Evolutionary conservation across 2,797 vertebrate species (phyloP), one percentile per base, ranked within the genome.

Genomic region (Varecia variegata): DNA sequence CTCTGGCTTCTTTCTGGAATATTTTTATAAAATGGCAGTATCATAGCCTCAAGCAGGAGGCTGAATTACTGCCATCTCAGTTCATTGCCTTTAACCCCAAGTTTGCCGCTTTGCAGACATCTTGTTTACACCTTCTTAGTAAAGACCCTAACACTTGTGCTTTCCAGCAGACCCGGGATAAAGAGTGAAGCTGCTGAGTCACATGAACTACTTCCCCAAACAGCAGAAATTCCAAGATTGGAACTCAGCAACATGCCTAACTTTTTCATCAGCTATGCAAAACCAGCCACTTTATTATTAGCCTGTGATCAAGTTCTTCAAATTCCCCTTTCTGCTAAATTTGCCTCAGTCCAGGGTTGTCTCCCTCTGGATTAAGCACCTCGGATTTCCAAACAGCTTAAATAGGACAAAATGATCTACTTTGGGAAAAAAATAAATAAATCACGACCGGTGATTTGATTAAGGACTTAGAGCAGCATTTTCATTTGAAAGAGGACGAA

Each of bases 1-100:
- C 93, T 97, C 88, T 94, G 88, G 95, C 88, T 97, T 96, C 86
- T 92, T 96, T 92, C 97, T 88, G 25, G 30, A 73, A 94, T 77
- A 86, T 94, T 94, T 96, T 94, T 68, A 79, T 96, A 80, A 94
- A 94, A 87, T 23, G 10, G 76, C 58, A 90, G 96, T 97, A 97
- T 97, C 97, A 20, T 97, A 84, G 95, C 95, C 97, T 54, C 80
- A 89, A 95, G 96, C 92, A 79, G 60, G 70, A 91, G 50, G 45
- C n/a, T 54, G 70, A 65, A 23, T 96, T 89, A 65, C 52, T 86
- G 15, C 47, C 82, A 50, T 35, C 74, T 65, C 18, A 45, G 92
- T 67, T 73, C 88, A 35, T 54, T 93, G 74, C 65, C 65, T 73
- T 95, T 97, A 96, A 97, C 94, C 65, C 95, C 65, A 81, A 50